phyloP scores from a whole-genome alignment of 2,797 vertebrate genomes.

The Todus mexicanus region DNA sequence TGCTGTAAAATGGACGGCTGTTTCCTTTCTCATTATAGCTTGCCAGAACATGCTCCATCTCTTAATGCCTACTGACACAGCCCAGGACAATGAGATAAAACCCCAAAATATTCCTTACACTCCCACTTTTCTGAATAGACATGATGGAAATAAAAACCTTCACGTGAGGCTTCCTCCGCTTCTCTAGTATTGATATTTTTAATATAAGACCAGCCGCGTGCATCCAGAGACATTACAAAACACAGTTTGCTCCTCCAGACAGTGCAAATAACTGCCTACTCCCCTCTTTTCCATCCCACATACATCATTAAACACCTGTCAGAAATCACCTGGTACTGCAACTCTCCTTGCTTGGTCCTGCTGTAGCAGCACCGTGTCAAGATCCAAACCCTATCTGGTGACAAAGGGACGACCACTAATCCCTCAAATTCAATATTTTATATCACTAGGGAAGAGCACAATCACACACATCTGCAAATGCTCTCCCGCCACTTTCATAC shows the following conservation, averaged over 20 bases:
- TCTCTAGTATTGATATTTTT: not conserved
- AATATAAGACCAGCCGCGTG: not conserved
- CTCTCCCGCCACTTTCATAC: not conserved
- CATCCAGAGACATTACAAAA: not conserved
- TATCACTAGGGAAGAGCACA: accelerated
- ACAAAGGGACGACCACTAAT: not conserved
- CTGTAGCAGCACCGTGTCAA: not conserved
- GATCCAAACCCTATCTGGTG: not conserved
- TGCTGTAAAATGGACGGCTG: accelerated
- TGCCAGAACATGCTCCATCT: not conserved
- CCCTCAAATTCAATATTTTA: not conserved
- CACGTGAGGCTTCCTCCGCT: not conserved
- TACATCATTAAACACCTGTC: not conserved
- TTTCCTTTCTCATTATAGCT: not conserved
- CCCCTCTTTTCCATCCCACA: not conserved
- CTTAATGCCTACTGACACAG: not conserved
- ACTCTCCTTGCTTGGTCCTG: not conserved
- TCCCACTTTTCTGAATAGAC: not conserved
- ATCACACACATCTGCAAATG: not conserved
- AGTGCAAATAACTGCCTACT: not conserved
- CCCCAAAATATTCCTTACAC: not conserved
- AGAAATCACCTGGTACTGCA: not conserved
- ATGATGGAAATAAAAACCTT: not conserved
- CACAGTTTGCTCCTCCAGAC: not conserved
- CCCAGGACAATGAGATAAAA: not conserved